A percentile compares a stretch with the other conserved stretches of the same genome.
These are phyloP conservation scores for Epistrophella euchroma DNA, from an alignment of 2,888 invertebrate species.

Conservation along the genomic window DNA sequence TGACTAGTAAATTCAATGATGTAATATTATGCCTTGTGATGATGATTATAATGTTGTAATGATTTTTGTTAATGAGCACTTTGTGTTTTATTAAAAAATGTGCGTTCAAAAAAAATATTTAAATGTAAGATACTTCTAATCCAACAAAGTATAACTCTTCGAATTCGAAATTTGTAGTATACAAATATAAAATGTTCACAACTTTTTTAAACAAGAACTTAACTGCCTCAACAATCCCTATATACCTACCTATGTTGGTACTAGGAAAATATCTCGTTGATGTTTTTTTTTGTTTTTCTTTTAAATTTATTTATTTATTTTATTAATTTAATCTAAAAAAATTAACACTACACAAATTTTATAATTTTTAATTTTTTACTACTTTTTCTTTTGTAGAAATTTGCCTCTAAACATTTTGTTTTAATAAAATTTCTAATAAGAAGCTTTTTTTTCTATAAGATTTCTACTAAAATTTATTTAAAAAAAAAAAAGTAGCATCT, in stretches of 20 bases:
- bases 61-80: neutral
- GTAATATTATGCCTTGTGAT: neutral
- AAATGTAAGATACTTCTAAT: neutral
- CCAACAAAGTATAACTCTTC: neutral
- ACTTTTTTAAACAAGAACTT: neutral
- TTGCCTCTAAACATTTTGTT: constrained; percentile 70
- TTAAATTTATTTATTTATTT: neutral
- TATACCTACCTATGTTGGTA: no score
- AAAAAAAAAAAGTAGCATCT: constrained; percentile 46
- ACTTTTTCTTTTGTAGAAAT: constrained; percentile 67
- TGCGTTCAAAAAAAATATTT: neutral
- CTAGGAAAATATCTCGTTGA: neutral
- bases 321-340: constrained; percentile 14
- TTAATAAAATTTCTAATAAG: constrained; percentile 62
- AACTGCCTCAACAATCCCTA: constrained; percentile 40
- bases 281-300: neutral
- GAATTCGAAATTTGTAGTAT: neutral
- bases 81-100: neutral
- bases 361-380: constrained; percentile 9
- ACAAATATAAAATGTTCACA: neutral
- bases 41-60: constrained; percentile 12
- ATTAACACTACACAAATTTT: constrained; percentile 61
- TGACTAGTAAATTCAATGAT: neutral
- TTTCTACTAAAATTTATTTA: constrained; percentile 40
- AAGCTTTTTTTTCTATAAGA: constrained; percentile 59